phyloP scores from a whole-genome alignment of 2,113 vertebrate genomes.

The Mirza zaza region DNA sequence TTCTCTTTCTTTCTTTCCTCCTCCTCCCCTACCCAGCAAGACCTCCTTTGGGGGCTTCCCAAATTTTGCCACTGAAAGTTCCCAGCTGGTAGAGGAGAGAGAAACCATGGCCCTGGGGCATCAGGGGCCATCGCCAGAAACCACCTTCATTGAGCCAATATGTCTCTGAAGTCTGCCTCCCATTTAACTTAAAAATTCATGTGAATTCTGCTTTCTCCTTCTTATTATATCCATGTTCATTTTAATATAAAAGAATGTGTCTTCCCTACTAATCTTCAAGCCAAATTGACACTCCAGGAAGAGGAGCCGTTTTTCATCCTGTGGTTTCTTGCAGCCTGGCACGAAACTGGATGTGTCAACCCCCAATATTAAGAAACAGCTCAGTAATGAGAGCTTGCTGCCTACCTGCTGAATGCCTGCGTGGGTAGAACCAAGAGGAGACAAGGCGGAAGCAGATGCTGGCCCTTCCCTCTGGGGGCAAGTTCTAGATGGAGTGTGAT shows the following conservation, averaged over 20 bases:
- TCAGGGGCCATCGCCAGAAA: background rate
- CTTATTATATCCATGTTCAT: conserved; percentile 50
- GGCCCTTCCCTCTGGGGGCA: background rate
- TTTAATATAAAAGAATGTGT: conserved; percentile 65
- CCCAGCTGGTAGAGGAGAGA: background rate
- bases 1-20: background rate
- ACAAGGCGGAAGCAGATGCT: background rate
- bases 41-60: background rate
- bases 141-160: background rate
- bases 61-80: background rate
- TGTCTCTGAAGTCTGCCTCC: conserved; percentile 57
- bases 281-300: conserved; percentile 29
- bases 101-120: background rate
- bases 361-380: background rate
- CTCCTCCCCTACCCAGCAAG: background rate
- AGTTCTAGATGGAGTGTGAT: background rate
- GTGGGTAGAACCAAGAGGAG: background rate
- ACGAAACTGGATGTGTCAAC: background rate
- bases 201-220: conserved; percentile 53
- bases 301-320: background rate
- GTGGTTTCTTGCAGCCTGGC: background rate
- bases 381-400: background rate
- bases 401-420: background rate
- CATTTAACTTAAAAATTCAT: conserved; percentile 64
- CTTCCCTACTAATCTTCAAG: conserved; percentile 57